Evolutionary conservation across 2,888 invertebrate genomes (phyloP).

Genomic region (Galerucella calmariensis): DNA sequence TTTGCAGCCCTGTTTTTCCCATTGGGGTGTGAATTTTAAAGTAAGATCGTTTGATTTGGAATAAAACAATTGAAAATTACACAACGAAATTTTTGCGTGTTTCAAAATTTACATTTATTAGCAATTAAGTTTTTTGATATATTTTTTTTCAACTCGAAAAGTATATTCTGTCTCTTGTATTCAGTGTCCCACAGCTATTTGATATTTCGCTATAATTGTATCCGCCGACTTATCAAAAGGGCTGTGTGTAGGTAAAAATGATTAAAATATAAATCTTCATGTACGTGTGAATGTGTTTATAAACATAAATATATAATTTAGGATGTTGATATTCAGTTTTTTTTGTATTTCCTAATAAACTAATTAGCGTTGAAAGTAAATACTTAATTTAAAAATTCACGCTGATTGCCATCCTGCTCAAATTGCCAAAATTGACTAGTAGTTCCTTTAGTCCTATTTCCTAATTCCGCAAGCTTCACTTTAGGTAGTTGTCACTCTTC

Average conservation of each 20-base stretch:
- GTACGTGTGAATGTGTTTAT: slow-evolving; percentile 67
- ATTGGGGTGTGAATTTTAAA: slow-evolving; percentile 7
- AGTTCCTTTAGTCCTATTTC: no score
- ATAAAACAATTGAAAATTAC: slow-evolving; percentile 56
- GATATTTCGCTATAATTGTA: slow-evolving; percentile 57
- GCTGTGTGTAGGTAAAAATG: slow-evolving; percentile 60
- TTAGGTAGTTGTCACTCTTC: no score
- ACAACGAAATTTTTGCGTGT: slow-evolving; percentile 58
- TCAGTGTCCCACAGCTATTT: slow-evolving; percentile 56
- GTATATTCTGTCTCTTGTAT: slow-evolving; percentile 51
- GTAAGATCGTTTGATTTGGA: slow-evolving; percentile 41
- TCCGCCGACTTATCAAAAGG: slow-evolving; percentile 62
- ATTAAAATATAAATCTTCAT: slow-evolving; percentile 55
- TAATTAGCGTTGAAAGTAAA: not conserved
- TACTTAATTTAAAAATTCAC: no score
- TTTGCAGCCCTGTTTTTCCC: slow-evolving; percentile 1
- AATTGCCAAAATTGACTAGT: no score
- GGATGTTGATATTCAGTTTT: slow-evolving; percentile 57
- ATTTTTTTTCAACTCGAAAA: slow-evolving; percentile 53
- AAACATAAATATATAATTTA: slow-evolving; percentile 61
- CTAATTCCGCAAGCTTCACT: no score
- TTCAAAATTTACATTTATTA: slow-evolving; percentile 47
- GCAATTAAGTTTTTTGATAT: slow-evolving; percentile 39
- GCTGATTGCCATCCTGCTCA: no score
- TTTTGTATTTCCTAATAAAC: not conserved